Base-by-base conservation (phyloP, 2,113 vertebrate genomes). In the Triplophysa rosa region DNA sequence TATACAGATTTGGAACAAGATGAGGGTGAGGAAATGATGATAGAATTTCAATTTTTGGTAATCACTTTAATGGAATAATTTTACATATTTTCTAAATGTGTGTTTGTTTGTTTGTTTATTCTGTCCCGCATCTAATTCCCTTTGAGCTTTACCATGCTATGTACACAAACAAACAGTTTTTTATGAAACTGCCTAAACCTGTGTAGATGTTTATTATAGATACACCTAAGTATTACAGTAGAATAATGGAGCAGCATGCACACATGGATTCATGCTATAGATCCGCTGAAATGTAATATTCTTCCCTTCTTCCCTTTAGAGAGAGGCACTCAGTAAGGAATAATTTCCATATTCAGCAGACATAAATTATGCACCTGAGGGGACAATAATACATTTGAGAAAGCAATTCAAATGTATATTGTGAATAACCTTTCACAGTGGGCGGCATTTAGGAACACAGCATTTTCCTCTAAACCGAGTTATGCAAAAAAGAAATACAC, bases 401-500 rank as follows among this genome's bases (percentile, higher is more conserved):
- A 77, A 86, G 76, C 70, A 81, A 81, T 81, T 81, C 49, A 47
- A 79, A 76, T 45, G 62, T 37, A 81, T 85, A 78, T 76, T 73
- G 26, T 26, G 67, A 58, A 77, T 86, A 76, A 77, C 58, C 71
- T 79, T 79, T 82, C 69, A 83, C 76, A 63, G 62, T 54, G 19
- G 29, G 66, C 45, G 79, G 42, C 77, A 45, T 83, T 81, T 78
- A 79, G 82, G 73, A 81, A 79, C 70, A 72, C 17, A 45, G 67
- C 10, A 58, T 77, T 78, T 83, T 75, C 17, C 78, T 67, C 54
- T 69, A 84, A 84, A 81, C 62, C n/a, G 9, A 72, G 75, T 86
- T 83, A 86, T 86, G 80, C 70, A 83, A 84, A 86, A 73, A 40
- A 77, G 78, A 68, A 73, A 74, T 24, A 69, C 56, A 56, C 21